A percentile compares a stretch with the other conserved stretches of the same genome.
phyloP scores from a whole-genome alignment of 2,888 invertebrate genomes.

The Podotricha telesiphe region DNA sequence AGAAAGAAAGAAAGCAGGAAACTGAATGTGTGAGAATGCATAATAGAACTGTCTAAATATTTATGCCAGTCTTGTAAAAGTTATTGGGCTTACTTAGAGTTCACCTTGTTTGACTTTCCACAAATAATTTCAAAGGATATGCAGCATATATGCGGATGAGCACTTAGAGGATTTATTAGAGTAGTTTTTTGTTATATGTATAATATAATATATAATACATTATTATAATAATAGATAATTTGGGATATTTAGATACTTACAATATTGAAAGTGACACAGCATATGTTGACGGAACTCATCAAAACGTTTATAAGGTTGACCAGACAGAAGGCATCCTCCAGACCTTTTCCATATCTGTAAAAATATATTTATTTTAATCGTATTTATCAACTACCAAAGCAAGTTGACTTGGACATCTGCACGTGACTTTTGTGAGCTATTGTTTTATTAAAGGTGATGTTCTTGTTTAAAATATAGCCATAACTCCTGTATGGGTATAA shows the following conservation, averaged over 20 bases:
- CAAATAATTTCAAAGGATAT: no score
- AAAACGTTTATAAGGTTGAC: constrained; percentile 69
- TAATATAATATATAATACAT: no score
- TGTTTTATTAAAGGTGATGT: not conserved
- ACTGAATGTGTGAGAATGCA: not conserved
- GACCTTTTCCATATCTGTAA: constrained; percentile 64
- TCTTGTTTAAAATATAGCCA: not conserved
- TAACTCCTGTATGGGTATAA: not conserved
- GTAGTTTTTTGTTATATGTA: no score
- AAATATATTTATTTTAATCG: constrained; percentile 30
- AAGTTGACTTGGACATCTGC: not conserved
- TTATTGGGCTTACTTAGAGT: no score
- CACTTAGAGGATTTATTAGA: no score
- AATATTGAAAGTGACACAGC: constrained; percentile 69
- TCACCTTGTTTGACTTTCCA: no score
- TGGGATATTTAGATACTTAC: constrained; percentile 52
- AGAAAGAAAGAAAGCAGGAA: no score
- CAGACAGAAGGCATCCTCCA: constrained; percentile 66
- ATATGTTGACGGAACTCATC: constrained; percentile 69
- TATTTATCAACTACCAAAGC: not conserved
- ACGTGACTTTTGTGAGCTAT: no score
- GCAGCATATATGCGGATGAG: no score
- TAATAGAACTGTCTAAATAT: no score
- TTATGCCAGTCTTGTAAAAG: no score
- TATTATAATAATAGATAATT: no score